Evolutionary conservation across 2,113 vertebrate species (phyloP), one percentile per base, ranked within the genome.

Genomic region (Aphyosemion australe): DNA sequence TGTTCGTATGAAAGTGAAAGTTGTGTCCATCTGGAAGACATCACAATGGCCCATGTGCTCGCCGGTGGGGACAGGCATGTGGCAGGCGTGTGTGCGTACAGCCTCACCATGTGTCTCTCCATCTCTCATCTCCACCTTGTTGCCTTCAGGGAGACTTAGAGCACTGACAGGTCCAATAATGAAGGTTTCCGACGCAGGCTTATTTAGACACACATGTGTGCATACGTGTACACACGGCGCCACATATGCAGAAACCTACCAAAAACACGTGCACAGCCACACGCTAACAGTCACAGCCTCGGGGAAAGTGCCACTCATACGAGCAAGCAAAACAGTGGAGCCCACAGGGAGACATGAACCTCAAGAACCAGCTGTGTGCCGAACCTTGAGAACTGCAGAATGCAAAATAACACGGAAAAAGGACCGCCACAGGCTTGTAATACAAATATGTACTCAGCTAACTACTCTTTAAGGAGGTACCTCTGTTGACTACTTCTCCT

Each of bases 11-110:
- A 86, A 82, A 84, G 62, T 75, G 73, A 84, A 82, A 89, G 79
- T 87, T 82, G 86, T 89, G 88, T 92, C 87, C 88, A 79, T 90
- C 85, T 87, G 84, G 82, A 87, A 83, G 85, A 85, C 83, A 85
- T 88, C 80, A 84, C 81, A 82, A 87, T 82, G 84, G 84, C 82
- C 85, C 21, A 59, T 58, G 41, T 67, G 76, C 68, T 75, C 76
- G 79, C 80, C 59, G 32, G 54, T 68, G 78, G 88, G 89, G 84
- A 89, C 88, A 85, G 59, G 76, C 75, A 49, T 77, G 81, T 88
- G 85, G 88, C 89, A 87, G 83, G 72, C 67, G 48, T 75, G 74
- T 61, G 69, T 49, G 67, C 76, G 66, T 16, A 32, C 10, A 55
- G 79, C 69, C 76, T 81, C 73, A 65, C 76, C 51, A 53, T 61